Evolutionary conservation across 1,140 invertebrate genomes (phyloP), one percentile per base, ranked within the genome.

Genomic region (Conus betulinus): DNA sequence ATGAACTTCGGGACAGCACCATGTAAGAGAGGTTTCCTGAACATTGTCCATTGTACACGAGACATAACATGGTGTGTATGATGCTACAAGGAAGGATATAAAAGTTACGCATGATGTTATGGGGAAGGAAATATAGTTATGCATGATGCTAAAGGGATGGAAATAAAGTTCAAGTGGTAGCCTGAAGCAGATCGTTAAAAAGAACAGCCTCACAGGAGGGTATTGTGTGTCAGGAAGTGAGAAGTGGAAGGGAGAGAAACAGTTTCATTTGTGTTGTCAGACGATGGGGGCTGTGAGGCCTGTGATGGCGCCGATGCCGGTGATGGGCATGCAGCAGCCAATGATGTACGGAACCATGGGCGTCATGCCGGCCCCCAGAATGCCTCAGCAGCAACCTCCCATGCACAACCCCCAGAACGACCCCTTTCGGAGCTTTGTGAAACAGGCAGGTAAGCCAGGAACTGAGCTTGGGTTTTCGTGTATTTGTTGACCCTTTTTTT

Each of bases 361-460:
- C 17, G 52, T 51, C 23, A 53, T 78, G 53, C 51, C 71, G 7
- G 23, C 71, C 5, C 39, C 71, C 39, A 78, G 71, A 15, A 76
- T 87, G 71, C 71, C 85, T 6, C 85, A 87, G 85, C 71, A 57
- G 27, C 85, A 87, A 51, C 71, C 71, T 3, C 71, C 39, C 13
- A 39, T 20, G 53, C 85, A 87, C 71, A 87, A 79, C 74, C 85
- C 85, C 20, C 74, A 76, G 23, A 76, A 87, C 39, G 85, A 87
- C 74, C 85, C 85, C 27, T 87, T 87, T 87, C 52, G 85, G 85
- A 39, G 85, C 85, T 57, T 87, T 87, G 85, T 87, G 85, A 87
- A 71, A 25, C 74, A 25, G 52, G 74, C 82, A 81, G 51, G 79
- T 81, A 51, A 25, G 25, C 7, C 8, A 51, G 10, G 39, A 78